Conservation (phyloP, 2,888 invertebrate species). For the Parthenolecanium corni region DNA sequence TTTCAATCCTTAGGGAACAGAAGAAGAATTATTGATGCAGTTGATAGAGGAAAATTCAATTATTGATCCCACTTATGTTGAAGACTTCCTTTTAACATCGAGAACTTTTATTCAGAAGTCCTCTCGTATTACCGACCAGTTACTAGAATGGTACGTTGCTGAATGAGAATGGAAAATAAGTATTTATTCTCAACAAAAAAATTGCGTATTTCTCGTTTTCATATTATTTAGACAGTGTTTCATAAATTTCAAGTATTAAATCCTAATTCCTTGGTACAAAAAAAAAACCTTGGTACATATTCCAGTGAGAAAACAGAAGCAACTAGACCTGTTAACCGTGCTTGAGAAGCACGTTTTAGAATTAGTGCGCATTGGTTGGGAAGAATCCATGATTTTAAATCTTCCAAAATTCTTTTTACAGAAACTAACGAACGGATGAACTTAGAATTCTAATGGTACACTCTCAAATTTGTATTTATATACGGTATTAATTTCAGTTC, state of each 20-base stretch:
- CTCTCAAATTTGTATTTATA: too few species aligned
- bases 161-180: neutral
- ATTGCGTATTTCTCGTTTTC: too few species aligned
- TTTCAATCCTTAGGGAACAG: conserved; percentile 29
- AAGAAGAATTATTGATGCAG: conserved; percentile 30
- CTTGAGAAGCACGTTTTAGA: too few species aligned
- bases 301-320: neutral
- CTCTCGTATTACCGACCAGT: conserved; percentile 70
- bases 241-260: too few species aligned
- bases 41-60: conserved; percentile 88
- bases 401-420: too few species aligned
- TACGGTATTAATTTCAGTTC: too few species aligned
- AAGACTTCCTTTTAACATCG: conserved; percentile 94
- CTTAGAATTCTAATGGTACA: too few species aligned
- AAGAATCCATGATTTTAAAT: too few species aligned
- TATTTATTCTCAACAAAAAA: too few species aligned
- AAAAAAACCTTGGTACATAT: neutral
- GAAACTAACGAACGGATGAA: too few species aligned
- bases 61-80: conserved; percentile 95
- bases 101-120: conserved; percentile 87
- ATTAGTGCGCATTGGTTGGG: too few species aligned
- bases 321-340: neutral
- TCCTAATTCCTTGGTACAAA: neutral
- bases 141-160: conserved; percentile 57
- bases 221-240: too few species aligned